Base-by-base conservation (phyloP, 2,113 vertebrate species). In the Poeciliopsis prolifica region DNA sequence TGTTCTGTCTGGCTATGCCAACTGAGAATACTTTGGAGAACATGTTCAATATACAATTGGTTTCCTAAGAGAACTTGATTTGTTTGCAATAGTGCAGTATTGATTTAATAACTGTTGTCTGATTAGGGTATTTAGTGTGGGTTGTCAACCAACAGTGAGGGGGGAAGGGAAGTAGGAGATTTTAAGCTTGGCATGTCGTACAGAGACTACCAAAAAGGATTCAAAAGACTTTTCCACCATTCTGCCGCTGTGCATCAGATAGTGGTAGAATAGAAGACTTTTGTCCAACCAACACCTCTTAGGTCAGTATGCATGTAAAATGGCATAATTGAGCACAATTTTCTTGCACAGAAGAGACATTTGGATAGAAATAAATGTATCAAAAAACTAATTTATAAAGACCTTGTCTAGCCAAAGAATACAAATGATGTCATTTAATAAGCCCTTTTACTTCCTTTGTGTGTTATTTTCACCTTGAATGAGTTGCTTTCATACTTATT, bases 11-110 rank as follows among this genome's bases (percentile, higher is more conserved):
- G 54, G 66, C 42, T 42, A 31, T 8, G n/a, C n/a, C 26, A 64
- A 13, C 22, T n/a, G 24, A 70, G 51, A 62, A 26, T 24, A n/a
- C 9, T 60, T 40, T 40, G 22, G 28, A 65, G 13, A 35, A 63
- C 15, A 64, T 1, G 4, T 14, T 51, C 26, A 31, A 42, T 66
- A 35, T 65, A 60, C 9, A 48, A 68, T 17, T 51, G 40, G 28
- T 64, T 51, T 54, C 60, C 60, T 61, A 19, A 75, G 61, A 71
- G n/a, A 61, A 37, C 4, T 51, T 29, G 22, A 68, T 42, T 26
- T 68, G 40, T 62, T 8, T 62, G 37, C 9, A 58, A 60, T 60
- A 24, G 28, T 30, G 61, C 44, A 74, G 29, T 63, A 68, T 3
- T 60, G 35, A 51, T 58, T 60, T 62, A 4, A 73, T 29, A 74